Evolutionary conservation across 37 sponge, comb jelly and placozoan species (phyloP).

Genomic region (Dysidea cf. avara): DNA sequence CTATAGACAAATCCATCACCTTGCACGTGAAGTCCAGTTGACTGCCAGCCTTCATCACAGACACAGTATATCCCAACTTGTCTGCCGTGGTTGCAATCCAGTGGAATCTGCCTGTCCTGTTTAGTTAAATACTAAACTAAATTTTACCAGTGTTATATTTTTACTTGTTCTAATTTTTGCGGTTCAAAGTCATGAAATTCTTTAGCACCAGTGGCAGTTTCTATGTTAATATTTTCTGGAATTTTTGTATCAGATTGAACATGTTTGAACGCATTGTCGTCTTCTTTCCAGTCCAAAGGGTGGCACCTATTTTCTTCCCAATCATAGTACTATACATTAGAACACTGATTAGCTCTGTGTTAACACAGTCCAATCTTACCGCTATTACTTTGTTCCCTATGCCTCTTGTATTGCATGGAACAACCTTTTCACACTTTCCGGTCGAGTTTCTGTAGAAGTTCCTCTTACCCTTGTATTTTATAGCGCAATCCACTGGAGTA

Average conservation of each 20-base stretch:
- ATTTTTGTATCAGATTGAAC: slow-evolving; percentile 56
- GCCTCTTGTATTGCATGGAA: slow-evolving; percentile 69
- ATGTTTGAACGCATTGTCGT: slow-evolving; percentile 43
- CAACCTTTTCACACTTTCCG: slow-evolving; percentile 77
- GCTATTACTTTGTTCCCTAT: slow-evolving; percentile 40
- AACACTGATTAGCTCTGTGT: not conserved
- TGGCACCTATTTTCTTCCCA: slow-evolving; percentile 69
- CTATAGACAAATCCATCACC: slow-evolving; percentile 26
- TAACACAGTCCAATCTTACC: slow-evolving; percentile 26
- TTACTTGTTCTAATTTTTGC: slow-evolving; percentile 8
- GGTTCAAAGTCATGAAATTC: slow-evolving; percentile 59
- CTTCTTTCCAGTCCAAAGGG: slow-evolving; percentile 26
- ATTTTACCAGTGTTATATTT: not conserved
- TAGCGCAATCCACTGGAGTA: slow-evolving; percentile 79
- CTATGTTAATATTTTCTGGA: slow-evolving; percentile 32
- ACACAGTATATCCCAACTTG: slow-evolving; percentile 57
- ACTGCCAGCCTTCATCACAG: slow-evolving; percentile 73
- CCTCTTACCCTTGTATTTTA: slow-evolving; percentile 87
- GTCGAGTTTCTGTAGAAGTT: slow-evolving; percentile 75
- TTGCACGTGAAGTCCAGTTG: slow-evolving; percentile 64
- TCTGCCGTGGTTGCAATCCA: slow-evolving; percentile 66
- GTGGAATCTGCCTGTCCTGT: not conserved
- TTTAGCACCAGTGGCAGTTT: slow-evolving; percentile 29
- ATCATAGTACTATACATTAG: slow-evolving; percentile 67
- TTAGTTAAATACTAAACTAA: not conserved